Percentiles rank a stretch among this genome's conserved stretches.
Evolutionary conservation across 2,888 invertebrate genomes (phyloP).

Genomic region (Drosophila aldrichi): DNA sequence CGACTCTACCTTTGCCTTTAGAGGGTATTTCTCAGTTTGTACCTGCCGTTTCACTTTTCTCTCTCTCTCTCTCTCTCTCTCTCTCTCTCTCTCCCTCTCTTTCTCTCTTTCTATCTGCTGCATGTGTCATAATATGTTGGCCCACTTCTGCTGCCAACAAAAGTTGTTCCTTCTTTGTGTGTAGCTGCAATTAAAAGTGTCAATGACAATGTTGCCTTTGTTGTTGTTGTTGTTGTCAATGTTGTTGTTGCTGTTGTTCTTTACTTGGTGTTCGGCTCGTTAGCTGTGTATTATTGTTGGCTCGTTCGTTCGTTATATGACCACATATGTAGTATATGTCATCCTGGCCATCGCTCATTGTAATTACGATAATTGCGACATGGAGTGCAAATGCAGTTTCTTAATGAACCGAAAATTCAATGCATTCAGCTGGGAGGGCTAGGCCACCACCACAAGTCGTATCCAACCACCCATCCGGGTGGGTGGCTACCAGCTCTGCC

Average conservation of each 20-base stretch:
- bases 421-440: constrained; percentile 49
- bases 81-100: too few relatives aligned
- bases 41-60: not conserved
- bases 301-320: constrained; percentile 43
- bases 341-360: constrained; percentile 65
- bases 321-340: constrained; percentile 21
- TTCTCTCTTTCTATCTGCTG: constrained; percentile 12
- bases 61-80: too few relatives aligned
- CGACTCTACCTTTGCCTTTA: not conserved
- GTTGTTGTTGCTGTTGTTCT: constrained; percentile 31
- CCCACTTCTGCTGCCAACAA: constrained; percentile 55
- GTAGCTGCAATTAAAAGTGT: constrained; percentile 66
- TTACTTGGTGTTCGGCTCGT: constrained; percentile 58
- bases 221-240: constrained; percentile 21
- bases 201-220: constrained; percentile 57
- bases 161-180: constrained; percentile 43
- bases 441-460: not conserved
- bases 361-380: constrained; percentile 78
- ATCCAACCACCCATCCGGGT: not conserved
- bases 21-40: not conserved
- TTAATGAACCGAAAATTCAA: constrained; percentile 73
- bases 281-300: constrained; percentile 65
- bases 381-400: constrained; percentile 54
- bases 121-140: constrained; percentile 61
- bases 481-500: too few relatives aligned